A percentile compares a stretch with the other conserved stretches of the same genome.
Conservation (phyloP, 2,797 vertebrate genomes). For the Stomatorhinus walkeri region DNA sequence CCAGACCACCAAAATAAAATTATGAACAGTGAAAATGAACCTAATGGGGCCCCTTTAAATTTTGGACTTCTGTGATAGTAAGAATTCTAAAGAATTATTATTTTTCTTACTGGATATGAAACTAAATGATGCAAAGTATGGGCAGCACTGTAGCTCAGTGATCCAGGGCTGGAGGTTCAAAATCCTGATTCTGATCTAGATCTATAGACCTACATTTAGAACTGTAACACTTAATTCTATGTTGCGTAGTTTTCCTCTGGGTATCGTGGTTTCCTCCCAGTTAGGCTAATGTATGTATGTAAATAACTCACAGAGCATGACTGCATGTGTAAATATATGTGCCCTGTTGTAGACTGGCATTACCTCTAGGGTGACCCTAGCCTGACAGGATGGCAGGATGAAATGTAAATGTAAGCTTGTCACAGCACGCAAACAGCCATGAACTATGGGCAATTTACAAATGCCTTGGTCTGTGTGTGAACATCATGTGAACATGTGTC, state of each 20-base stretch:
- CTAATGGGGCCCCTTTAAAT: neutral
- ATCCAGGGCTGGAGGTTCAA: neutral
- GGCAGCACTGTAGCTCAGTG: neutral
- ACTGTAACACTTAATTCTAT: neutral
- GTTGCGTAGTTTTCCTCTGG: neutral
- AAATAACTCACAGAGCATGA: neutral
- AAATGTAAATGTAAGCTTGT: neutral
- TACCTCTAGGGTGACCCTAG: neutral
- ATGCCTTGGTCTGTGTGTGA: neutral
- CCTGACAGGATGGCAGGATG: neutral
- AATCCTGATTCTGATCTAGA: neutral
- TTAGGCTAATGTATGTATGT: neutral
- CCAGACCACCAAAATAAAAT: neutral
- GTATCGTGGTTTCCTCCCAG: neutral
- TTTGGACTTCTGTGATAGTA: neutral
- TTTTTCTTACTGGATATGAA: neutral
- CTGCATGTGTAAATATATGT: neutral
- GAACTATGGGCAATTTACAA: neutral
- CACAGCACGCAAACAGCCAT: neutral
- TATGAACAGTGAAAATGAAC: neutral
- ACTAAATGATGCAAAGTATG: neutral
- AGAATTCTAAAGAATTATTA: neutral
- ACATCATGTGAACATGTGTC: neutral
- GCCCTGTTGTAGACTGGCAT: neutral
- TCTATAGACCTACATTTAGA: neutral